A percentile compares a stretch with the other conserved stretches of the same genome.
Evolutionary conservation across 92 coral and sea anemone genomes (phyloP).

Genomic region (Galaxea fascicularis): DNA sequence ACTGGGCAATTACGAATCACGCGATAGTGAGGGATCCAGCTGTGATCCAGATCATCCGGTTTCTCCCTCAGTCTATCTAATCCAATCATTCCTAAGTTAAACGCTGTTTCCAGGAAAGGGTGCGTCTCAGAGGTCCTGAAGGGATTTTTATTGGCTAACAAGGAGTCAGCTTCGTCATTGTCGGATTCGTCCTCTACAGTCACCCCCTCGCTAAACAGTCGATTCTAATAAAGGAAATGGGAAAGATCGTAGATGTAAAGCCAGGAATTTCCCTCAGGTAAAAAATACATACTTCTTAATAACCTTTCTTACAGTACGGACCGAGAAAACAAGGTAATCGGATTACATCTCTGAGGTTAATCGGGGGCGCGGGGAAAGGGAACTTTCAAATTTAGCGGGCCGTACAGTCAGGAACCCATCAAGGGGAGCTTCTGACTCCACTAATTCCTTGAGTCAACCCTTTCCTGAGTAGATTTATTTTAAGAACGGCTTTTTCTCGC

Average conservation of each 20-base stretch:
- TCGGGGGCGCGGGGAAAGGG: too few relatives aligned
- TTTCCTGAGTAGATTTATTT: too few relatives aligned
- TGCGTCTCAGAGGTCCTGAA: slow-evolving; percentile 57
- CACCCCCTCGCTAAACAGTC: slow-evolving; percentile 45
- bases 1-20: not conserved
- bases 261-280: not conserved
- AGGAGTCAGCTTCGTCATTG: slow-evolving; percentile 27
- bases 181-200: slow-evolving; percentile 42
- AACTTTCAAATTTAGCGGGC: too few relatives aligned
- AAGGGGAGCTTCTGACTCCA: too few relatives aligned
- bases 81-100: slow-evolving; percentile 72
- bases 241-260: not conserved
- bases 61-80: slow-evolving; percentile 36
- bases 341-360: too few relatives aligned
- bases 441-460: too few relatives aligned
- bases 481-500: too few relatives aligned
- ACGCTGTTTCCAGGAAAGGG: slow-evolving; percentile 73
- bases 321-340: too few relatives aligned
- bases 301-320: too few relatives aligned
- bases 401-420: too few relatives aligned
- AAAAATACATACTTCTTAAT: too few relatives aligned
- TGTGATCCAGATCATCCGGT: not conserved
- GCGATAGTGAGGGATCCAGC: not conserved
- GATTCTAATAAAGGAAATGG: slow-evolving; percentile 7
- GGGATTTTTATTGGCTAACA: slow-evolving; percentile 29